Base-by-base conservation (phyloP, 2,888 invertebrate species). In the Caenorhabditis angaria region DNA sequence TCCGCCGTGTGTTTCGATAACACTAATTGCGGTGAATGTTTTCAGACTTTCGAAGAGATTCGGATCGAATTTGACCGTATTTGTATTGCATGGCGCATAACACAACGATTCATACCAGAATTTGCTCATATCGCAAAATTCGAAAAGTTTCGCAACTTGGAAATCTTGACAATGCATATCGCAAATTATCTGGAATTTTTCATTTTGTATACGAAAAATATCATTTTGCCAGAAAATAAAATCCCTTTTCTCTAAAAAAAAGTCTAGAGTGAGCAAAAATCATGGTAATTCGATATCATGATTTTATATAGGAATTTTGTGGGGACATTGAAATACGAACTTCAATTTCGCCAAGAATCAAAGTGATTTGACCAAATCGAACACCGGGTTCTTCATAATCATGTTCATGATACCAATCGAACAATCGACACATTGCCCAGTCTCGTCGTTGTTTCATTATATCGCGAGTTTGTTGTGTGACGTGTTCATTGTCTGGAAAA, bases 131-230 rank as follows among this genome's bases (percentile, higher is more conserved):
- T 82, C 82, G 57, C 82, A 81, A 59, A 85, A 83, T 50, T 85
- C 82, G 72, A 85, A 85, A n/a, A 85, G 72, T 61, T 86, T 83
- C 20, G 83, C 82, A n/a, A 85, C 83, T 73, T 86, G 84, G 68
- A 83, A 82, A 65, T 85, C 84, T 63, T 78, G 77, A 48, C 81
- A 81, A 54, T 85, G 81, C 62, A 72, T 69, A 57, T 82, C 82
- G 60, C 77, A 81, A 53, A 83, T 76, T 24, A 71, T 66, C 83
- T 83, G 69, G 48, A 78, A 41, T 51, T 18, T 53, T 61, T 18
- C 3, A 64, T 57, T n/a, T 18, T 18, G 24, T 56, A n/a, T 27
- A 27, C n/a, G n/a, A n/a, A n/a, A n/a, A n/a, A n/a, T n/a, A n/a
- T n/a, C n/a, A n/a, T n/a, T n/a, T n/a, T n/a, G n/a, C 10, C n/a